phyloP scores from a whole-genome alignment of 2,797 vertebrate species.

The Anguilla obscura region DNA sequence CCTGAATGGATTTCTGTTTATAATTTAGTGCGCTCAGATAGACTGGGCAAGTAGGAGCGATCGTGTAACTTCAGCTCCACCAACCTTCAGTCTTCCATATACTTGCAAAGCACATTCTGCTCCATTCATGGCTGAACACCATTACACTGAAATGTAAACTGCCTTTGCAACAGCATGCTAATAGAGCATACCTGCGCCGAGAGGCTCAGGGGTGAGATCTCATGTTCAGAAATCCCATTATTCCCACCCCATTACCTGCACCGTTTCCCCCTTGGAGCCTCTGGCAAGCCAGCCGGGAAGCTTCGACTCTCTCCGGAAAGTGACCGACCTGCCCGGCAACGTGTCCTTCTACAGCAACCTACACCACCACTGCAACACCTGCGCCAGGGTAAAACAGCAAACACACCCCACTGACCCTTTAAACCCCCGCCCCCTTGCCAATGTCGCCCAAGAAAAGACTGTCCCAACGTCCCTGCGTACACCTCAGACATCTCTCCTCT shows the following conservation, averaged over 20 bases:
- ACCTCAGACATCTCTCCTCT: slow-evolving; percentile 30
- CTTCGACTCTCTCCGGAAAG: slow-evolving; percentile 70
- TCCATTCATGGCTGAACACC: not conserved
- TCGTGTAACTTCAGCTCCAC: not conserved
- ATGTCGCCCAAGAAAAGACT: slow-evolving; percentile 29
- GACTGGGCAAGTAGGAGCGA: not conserved
- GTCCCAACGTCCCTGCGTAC: not conserved
- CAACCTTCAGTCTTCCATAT: slow-evolving; percentile 4
- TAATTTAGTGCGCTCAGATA: not conserved
- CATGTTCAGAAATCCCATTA: slow-evolving; percentile 17
- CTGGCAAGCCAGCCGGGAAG: slow-evolving; percentile 66
- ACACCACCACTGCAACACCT: slow-evolving; percentile 69
- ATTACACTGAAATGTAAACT: not conserved
- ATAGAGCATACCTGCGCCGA: not conserved
- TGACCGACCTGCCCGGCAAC: slow-evolving; percentile 60
- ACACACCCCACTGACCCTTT: slow-evolving; percentile 27
- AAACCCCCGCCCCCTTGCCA: not conserved
- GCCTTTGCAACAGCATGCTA: not conserved
- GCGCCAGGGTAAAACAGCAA: slow-evolving; percentile 68
- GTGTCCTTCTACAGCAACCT: slow-evolving; percentile 66
- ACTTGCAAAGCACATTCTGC: not conserved
- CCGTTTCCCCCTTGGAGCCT: slow-evolving; percentile 63
- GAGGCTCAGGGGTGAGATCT: not conserved
- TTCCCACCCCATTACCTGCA: slow-evolving; percentile 55
- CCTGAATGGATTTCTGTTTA: not conserved